Conservation (phyloP, 2,888 invertebrate species). For the Bruchidius siliquastri region DNA sequence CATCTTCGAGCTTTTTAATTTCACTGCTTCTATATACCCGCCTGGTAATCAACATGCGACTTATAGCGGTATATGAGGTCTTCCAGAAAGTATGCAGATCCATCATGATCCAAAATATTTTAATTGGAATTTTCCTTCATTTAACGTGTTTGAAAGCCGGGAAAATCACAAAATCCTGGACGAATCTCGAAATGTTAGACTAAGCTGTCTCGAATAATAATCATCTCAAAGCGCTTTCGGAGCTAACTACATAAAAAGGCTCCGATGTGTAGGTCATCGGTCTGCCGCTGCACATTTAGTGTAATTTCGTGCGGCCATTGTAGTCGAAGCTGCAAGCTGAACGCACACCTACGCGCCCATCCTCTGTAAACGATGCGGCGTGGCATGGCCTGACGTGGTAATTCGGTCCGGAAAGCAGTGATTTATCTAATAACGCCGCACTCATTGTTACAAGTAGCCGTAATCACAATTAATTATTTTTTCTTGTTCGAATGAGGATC, state of each 20-base stretch:
- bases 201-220: too few species aligned
- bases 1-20: not conserved
- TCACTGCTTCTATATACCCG: not conserved
- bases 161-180: too few species aligned
- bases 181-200: too few species aligned
- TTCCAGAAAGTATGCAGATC: not conserved
- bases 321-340: not conserved
- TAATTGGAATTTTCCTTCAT: too few species aligned
- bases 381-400: conserved; percentile 19
- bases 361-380: not conserved
- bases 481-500: conserved; percentile 9
- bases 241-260: too few species aligned
- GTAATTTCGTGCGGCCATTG: not conserved
- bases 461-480: conserved; percentile 26
- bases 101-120: too few species aligned
- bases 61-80: not conserved
- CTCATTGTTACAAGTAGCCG: conserved; percentile 38
- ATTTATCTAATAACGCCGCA: conserved; percentile 38
- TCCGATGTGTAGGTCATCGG: not conserved
- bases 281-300: not conserved
- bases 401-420: conserved; percentile 41
- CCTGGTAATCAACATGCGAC: not conserved
- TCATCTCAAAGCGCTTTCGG: too few species aligned
- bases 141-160: too few species aligned
- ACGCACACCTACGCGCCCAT: not conserved